Evolutionary conservation across 2,888 invertebrate genomes (phyloP), one percentile per base, ranked within the genome.

Genomic region (Diploptera punctata): DNA sequence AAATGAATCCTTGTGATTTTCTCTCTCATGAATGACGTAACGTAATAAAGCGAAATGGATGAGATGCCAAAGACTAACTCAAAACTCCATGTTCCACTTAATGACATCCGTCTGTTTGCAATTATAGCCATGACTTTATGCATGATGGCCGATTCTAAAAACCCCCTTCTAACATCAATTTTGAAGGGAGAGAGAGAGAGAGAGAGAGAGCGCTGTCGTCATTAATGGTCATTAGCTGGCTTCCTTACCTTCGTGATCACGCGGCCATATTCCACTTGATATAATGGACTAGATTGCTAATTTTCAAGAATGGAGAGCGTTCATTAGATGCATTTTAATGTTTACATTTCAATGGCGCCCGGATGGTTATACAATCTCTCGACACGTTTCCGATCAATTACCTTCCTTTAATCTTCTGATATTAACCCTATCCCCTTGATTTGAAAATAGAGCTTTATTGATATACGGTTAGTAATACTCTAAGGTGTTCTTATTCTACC

Each of bases 121-220:
- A 65, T 65, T 65, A 65, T 47, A 65, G 24, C 47, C 44, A 18
- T 43, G 26, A 65, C 47, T 65, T 65, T 65, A 65, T 65, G 65
- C 65, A 65, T 65, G 65, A 65, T 65, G 65, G 65, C 65, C 47
- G 65, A 65, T 47, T 65, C 65, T 65, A 65, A 65, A 65, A 47
- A 65, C 65, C 47, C 65, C 60, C 47, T 65, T 24, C 54, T 52
- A 18, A 52, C 52, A 52, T 52, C 52, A 52, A 52, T 52, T 52
- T 52, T 4, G 21, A 57, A 33, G 33, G 5, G 57, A 29, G 18
- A n/a, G n/a, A 29, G 57, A 33, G 33, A 7, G 57, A 29, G 18
- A n/a, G n/a, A 29, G 57, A 18, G 29, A 57, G 31, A 19, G 7
- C 29, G 18, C 13, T 5, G 65, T 47, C 65, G 16, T 47, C 26